Conservation (phyloP, 1,140 invertebrate genomes). For the Zophobas atratus region DNA sequence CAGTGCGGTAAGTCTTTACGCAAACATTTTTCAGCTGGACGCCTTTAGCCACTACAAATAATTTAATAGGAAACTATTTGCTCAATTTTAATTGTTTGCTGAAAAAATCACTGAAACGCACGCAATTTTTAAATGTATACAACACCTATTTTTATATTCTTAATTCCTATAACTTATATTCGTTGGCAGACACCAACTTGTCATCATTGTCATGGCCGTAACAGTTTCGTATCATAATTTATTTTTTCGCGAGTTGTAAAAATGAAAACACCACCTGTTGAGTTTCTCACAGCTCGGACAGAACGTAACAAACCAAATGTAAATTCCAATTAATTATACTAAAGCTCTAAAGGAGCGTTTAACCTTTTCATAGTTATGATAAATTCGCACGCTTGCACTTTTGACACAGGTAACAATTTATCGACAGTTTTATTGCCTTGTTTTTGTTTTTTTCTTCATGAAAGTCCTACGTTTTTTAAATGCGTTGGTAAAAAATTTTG, state of each 20-base stretch:
- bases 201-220: conserved; percentile 12
- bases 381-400: neutral
- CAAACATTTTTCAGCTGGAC: conserved; percentile 31
- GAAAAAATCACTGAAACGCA: neutral
- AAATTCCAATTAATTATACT: neutral
- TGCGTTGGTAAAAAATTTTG: neutral
- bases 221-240: neutral
- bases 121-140: neutral
- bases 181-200: conserved; percentile 9
- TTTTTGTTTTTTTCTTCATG: no score
- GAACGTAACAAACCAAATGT: conserved; percentile 7
- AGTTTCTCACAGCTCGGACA: neutral
- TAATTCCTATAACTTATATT: neutral
- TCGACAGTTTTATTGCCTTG: no score
- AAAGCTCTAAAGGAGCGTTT: neutral
- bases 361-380: conserved; percentile 14
- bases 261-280: conserved; percentile 20
- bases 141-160: neutral
- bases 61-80: conserved; percentile 18
- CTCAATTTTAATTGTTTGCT: conserved; percentile 17
- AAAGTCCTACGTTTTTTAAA: neutral
- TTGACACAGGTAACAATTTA: neutral
- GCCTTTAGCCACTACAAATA: conserved; percentile 21
- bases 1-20: conserved; percentile 20
- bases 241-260: neutral